Evolutionary conservation across 2,888 invertebrate genomes (phyloP).

Genomic region (Schrankia costaestrigalis): DNA sequence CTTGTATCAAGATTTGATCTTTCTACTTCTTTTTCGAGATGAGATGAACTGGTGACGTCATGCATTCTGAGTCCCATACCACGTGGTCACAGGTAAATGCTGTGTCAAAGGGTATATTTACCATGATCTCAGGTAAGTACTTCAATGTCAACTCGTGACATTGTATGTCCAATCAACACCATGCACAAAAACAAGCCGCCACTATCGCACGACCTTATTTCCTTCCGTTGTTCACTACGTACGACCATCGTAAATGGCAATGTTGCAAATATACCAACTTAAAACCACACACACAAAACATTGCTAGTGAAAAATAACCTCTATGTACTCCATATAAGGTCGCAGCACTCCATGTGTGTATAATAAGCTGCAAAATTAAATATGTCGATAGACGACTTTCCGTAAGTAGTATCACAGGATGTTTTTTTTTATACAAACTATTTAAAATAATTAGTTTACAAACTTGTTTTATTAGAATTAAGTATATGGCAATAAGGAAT

Average conservation of each 20-base stretch:
- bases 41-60: too few species aligned
- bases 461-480: constrained; percentile 8
- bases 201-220: constrained; percentile 29
- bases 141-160: constrained; percentile 19
- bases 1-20: too few species aligned
- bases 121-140: constrained; percentile 12
- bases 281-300: neutral
- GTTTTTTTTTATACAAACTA: constrained; percentile 7
- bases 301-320: constrained; percentile 5
- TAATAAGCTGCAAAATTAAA: neutral
- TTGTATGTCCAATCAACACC: constrained; percentile 15
- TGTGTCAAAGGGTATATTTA: constrained; percentile 4
- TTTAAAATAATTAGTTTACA: constrained; percentile 6
- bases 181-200: constrained; percentile 17
- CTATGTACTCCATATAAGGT: neutral
- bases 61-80: too few species aligned
- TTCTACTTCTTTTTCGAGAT: too few species aligned
- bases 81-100: constrained; percentile 8
- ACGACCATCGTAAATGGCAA: constrained; percentile 32
- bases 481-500: constrained; percentile 7
- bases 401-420: constrained; percentile 6
- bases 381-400: constrained; percentile 16
- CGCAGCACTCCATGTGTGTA: neutral
- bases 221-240: constrained; percentile 30
- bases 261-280: constrained; percentile 9